A percentile compares a stretch with the other conserved stretches of the same genome.
phyloP scores from a whole-genome alignment of 2,113 vertebrate genomes.

The Ascaphus truei region DNA sequence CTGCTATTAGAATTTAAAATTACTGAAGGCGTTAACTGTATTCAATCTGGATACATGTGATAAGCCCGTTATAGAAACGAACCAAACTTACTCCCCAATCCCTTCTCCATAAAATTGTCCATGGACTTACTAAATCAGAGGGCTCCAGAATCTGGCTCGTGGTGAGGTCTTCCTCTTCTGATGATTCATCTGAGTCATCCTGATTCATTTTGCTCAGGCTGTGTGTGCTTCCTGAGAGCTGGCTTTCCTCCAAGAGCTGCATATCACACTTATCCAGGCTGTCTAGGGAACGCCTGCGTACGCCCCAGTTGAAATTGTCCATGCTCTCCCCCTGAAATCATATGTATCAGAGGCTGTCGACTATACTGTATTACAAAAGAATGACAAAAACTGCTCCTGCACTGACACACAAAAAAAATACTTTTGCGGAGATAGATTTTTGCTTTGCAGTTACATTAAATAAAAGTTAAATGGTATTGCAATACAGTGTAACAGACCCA shows the following conservation, averaged over 20 bases:
- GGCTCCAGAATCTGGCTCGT: constrained; percentile 84
- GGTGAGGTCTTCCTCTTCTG: constrained; percentile 86
- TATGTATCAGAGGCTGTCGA: background rate
- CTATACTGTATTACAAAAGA: background rate
- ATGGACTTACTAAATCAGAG: constrained; percentile 76
- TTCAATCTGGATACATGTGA: too few relatives aligned
- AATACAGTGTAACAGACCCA: constrained; percentile 15
- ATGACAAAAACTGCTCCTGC: background rate
- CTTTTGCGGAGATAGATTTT: background rate
- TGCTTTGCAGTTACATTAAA: background rate
- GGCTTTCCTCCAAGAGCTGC: constrained; percentile 81
- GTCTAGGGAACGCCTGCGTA: constrained; percentile 86
- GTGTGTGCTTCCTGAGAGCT: constrained; percentile 78
- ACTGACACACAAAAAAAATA: background rate
- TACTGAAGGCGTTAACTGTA: too few relatives aligned
- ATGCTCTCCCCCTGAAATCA: constrained; percentile 87
- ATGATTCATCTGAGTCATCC: constrained; percentile 89
- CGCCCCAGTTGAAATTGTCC: constrained; percentile 98
- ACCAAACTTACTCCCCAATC: too few relatives aligned
- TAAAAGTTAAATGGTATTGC: background rate
- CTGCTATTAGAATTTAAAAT: too few relatives aligned
- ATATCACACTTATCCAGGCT: constrained; percentile 86
- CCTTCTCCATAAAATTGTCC: too few relatives aligned
- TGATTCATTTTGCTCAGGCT: constrained; percentile 76
- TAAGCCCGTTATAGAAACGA: too few relatives aligned